Base-by-base conservation (phyloP, 2,113 vertebrate genomes). In the Stercorarius parasiticus region DNA sequence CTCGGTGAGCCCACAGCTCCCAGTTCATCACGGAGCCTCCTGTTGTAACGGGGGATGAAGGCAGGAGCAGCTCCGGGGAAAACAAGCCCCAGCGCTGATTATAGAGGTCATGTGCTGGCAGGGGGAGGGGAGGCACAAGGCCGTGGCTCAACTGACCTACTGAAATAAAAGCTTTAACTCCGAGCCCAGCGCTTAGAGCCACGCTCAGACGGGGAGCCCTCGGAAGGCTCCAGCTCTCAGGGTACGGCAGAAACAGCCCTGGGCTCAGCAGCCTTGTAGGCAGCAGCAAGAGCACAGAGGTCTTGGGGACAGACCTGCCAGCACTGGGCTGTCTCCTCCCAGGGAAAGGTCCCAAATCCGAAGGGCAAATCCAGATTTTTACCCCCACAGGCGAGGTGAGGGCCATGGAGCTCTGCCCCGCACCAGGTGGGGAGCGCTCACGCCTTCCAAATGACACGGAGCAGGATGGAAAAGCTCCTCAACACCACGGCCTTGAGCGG, bases 361-460 rank as follows among this genome's bases (percentile, higher is more conserved):
- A 36, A n/a, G 6, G 15, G 5, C 2, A 9, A 27, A 47, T 47
- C 1, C 2, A 14, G 20, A 52, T 34, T 53, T 64, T 34, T 3
- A 38, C 3, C 45, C 78, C 52, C 20, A 23, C 5, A 5, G 13
- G 5, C 0, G 0, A 36, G 25, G 34, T 0, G 23, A 62, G 47
- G 34, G 56, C 13, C 19, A 10, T 0, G 1, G 66, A 45, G 45
- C 71, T 86, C 38, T 61, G 55, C 49, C 49, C 26, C 42, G 9
- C 16, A 5, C 1, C 59, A 36, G 13, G 17, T 2, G 0, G 16
- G 38, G 26, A 15, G 12, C 3, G 1, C 62, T 43, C 34, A 1
- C 2, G 1, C 15, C 6, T 64, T 43, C 66, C 50, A 6, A 43
- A 29, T 1, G 1, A 3, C 0, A 1, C 0, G 0, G 23, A 92